Evolutionary conservation across 2,797 vertebrate genomes (phyloP), one percentile per base, ranked within the genome.

Genomic region (Sebastes matsubarae): DNA sequence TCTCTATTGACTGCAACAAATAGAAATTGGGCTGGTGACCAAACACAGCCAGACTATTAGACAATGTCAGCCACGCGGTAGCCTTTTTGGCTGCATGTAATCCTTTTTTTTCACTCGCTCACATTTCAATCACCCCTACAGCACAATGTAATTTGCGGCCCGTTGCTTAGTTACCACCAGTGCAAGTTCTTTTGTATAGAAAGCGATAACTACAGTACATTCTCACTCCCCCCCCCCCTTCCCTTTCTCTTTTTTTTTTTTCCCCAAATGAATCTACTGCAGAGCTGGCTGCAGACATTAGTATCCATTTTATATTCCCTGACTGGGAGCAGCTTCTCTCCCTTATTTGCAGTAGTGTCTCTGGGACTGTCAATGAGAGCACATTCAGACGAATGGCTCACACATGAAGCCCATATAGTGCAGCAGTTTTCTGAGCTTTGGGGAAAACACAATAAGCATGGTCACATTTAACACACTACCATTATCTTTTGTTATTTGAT

Each of bases 91-190:
- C 79, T 83, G 76, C 75, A 66, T 77, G 74, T 79, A 85, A 86
- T 90, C 77, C 66, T 75, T 74, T 83, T 87, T 18, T 54, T 52
- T 10, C 50, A 54, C 20, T 34, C 88, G 67, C 88, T 92, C 89
- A 87, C 82, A 93, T 92, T 94, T 93, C 88, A 93, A 88, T 94
- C 93, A 92, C 74, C 83, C 79, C 84, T 70, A 72, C 85, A 87
- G 86, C 90, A 90, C 88, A 90, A 79, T 92, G 88, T 87, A 80
- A 88, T 93, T 90, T 87, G 64, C 79, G 66, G 89, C 81, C 86
- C 65, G 94, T 95, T 95, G 95, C 94, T 91, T 93, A 91, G 95
- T 90, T 94, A 95, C 94, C 85, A 86, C 94, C 85, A 86, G 77
- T 78, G 84, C 85, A 90, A 94, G 85, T 89, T 90, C 85, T 86